Conservation (phyloP, 2,888 invertebrate species). For the Endomychus coccineus region DNA sequence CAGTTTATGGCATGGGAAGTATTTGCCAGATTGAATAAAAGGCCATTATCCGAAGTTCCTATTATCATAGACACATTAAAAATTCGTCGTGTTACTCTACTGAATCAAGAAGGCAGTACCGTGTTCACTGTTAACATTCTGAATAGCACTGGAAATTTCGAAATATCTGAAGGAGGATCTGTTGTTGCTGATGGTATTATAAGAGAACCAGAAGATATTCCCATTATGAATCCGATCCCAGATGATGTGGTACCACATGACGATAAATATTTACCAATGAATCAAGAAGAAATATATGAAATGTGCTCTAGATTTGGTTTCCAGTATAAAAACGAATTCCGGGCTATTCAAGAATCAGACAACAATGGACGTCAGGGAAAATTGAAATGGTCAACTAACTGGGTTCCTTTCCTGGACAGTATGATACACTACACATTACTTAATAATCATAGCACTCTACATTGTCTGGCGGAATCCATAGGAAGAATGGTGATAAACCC, state of each 20-base stretch:
- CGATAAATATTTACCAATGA: neutral
- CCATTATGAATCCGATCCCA: too few relatives aligned
- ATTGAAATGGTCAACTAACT: constrained; percentile 54
- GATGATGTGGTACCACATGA: constrained; percentile 24
- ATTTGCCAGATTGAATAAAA: constrained; percentile 41
- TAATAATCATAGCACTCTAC: constrained; percentile 39
- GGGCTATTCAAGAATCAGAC: constrained; percentile 46
- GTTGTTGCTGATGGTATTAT: constrained; percentile 62
- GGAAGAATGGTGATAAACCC: constrained; percentile 49
- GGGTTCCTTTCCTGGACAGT: constrained; percentile 63
- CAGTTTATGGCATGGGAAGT: constrained; percentile 48
- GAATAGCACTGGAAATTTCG: constrained; percentile 29
- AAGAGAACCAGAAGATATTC: too few relatives aligned
- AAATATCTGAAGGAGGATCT: constrained; percentile 51
- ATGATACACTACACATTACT: constrained; percentile 58
- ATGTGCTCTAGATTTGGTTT: constrained; percentile 49
- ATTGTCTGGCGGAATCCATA: constrained; percentile 54
- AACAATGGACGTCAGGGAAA: constrained; percentile 41
- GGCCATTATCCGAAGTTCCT: constrained; percentile 41
- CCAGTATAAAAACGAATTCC: constrained; percentile 47
- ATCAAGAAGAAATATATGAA: constrained; percentile 41
- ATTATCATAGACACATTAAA: constrained; percentile 52
- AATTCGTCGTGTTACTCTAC: constrained; percentile 50
- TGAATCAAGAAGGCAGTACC: constrained; percentile 41
- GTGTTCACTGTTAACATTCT: constrained; percentile 28